Conservation (phyloP, 2,113 vertebrate genomes). For the Xiphophorus couchianus region DNA sequence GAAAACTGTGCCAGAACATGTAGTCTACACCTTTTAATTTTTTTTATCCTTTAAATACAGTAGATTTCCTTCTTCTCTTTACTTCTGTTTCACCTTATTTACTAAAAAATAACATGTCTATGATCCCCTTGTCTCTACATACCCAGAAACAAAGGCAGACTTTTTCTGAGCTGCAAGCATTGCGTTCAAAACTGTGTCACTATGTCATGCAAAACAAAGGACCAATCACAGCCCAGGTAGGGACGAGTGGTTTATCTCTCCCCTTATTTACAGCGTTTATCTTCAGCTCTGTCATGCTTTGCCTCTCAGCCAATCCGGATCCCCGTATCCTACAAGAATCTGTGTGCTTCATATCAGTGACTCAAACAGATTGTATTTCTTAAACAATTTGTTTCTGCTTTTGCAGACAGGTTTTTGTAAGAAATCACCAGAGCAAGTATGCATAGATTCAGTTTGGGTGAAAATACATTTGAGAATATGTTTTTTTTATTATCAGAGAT, state of each 20-base stretch:
- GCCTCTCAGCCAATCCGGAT: slow-evolving; percentile 48
- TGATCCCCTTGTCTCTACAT: not conserved
- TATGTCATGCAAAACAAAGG: slow-evolving; percentile 60
- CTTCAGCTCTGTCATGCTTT: slow-evolving; percentile 40
- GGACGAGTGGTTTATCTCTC: slow-evolving; percentile 9
- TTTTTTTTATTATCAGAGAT: not conserved
- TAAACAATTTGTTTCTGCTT: not conserved
- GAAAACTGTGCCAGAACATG: not conserved
- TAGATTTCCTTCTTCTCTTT: not conserved
- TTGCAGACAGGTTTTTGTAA: slow-evolving; percentile 8
- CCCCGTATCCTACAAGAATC: slow-evolving; percentile 2
- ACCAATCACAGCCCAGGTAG: slow-evolving; percentile 66
- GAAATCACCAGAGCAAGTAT: not conserved
- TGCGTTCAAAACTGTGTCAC: slow-evolving; percentile 65
- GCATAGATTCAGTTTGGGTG: not conserved
- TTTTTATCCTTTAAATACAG: not conserved
- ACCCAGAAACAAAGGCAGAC: not conserved
- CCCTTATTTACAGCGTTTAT: not conserved
- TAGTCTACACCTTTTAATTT: not conserved
- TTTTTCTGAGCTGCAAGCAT: slow-evolving; percentile 5
- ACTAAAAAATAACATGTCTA: not conserved
- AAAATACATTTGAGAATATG: not conserved
- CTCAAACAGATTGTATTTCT: slow-evolving; percentile 1
- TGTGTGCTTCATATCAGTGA: slow-evolving; percentile 13
- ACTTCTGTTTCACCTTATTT: not conserved